Percentiles rank a stretch among this genome's conserved stretches.
phyloP scores from a whole-genome alignment of 2,113 vertebrate genomes.

The Lycaon pictus region DNA sequence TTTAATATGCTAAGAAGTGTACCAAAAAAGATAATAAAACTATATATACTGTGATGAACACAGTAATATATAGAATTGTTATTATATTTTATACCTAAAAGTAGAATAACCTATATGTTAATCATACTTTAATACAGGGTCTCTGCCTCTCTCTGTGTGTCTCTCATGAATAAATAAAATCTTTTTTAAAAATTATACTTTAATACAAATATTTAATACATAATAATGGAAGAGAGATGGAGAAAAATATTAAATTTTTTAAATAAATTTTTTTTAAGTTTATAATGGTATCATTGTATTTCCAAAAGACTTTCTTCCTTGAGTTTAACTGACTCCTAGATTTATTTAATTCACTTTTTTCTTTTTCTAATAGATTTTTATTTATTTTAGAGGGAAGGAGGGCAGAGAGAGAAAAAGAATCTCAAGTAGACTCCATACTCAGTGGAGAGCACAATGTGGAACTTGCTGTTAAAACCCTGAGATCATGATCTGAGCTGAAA shows the following conservation, averaged over 20 bases:
- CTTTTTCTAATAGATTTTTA: not conserved
- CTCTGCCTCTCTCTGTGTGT: too few species aligned
- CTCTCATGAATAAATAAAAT: too few species aligned
- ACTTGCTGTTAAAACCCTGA: too few species aligned
- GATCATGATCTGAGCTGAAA: too few species aligned
- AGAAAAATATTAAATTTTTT: not conserved
- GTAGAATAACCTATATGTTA: not conserved
- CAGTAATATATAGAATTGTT: not conserved
- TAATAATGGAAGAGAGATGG: not conserved
- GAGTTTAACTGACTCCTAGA: not conserved
- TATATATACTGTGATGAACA: not conserved
- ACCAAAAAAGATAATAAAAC: not conserved
- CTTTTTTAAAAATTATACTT: not conserved
- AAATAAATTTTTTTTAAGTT: not conserved
- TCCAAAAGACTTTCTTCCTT: not conserved
- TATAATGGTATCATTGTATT: not conserved
- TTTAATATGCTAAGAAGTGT: not conserved
- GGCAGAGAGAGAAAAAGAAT: not conserved
- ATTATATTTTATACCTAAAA: not conserved
- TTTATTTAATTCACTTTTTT: not conserved
- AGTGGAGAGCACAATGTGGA: too few species aligned
- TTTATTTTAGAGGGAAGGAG: not conserved
- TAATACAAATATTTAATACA: not conserved
- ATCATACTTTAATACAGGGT: not conserved
- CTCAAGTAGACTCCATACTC: too few species aligned